Evolutionary conservation across 1,140 invertebrate species (phyloP).

Genomic region (Lepidurus arcticus): DNA sequence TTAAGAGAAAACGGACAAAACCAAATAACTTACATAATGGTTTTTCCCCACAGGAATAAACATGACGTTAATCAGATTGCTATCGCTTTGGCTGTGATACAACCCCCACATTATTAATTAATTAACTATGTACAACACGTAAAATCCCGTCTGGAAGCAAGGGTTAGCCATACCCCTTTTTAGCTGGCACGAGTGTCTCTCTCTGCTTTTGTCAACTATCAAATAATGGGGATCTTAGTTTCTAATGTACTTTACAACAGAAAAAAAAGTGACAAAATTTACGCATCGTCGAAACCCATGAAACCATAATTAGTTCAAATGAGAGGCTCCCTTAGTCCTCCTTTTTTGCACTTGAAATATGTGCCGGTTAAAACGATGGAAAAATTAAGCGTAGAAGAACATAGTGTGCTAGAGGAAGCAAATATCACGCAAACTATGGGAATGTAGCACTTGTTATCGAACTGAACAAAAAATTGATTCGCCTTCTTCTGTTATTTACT

Average conservation of each 20-base stretch:
- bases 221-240: not conserved
- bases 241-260: not conserved
- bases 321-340: not conserved
- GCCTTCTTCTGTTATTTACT: not conserved
- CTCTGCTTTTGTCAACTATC: not conserved
- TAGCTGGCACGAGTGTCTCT: not conserved
- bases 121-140: slow-evolving; percentile 27
- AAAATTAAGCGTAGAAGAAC: not conserved
- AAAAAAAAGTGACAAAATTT: not conserved
- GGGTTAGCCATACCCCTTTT: not conserved
- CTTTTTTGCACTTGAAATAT: not conserved
- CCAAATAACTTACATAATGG: slow-evolving; percentile 13
- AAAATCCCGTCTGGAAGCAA: slow-evolving; percentile 6
- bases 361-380: not conserved
- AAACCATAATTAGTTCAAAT: not conserved
- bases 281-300: not conserved
- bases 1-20: slow-evolving; percentile 28
- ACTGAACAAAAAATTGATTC: not conserved
- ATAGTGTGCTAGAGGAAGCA: slow-evolving; percentile 18
- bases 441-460: slow-evolving; percentile 1
- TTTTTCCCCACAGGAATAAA: not conserved
- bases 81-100: slow-evolving; percentile 27
- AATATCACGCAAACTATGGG: slow-evolving; percentile 19
- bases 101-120: slow-evolving; percentile 25
- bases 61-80: slow-evolving; percentile 25